Percentiles rank a stretch among this genome's conserved stretches.
These are phyloP conservation scores for Beroe ovata DNA, from an alignment of 37 sponge, comb jelly and placozoan species.

Conservation along the genomic window DNA sequence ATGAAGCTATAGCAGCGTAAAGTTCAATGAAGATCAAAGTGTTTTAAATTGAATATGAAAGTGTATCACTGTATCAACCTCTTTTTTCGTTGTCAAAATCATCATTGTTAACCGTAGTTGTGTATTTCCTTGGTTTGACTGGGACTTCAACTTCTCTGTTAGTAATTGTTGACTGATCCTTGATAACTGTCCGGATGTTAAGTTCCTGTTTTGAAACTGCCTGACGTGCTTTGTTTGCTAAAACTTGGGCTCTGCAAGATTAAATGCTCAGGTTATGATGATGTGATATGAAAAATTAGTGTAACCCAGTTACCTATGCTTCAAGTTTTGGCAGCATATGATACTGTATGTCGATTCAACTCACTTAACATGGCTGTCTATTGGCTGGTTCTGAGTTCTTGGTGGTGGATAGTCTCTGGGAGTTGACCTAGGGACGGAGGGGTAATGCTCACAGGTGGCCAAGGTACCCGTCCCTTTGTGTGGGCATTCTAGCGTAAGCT, in stretches of 20 bases:
- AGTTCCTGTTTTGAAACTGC: constrained; percentile 48
- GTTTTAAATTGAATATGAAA: too few species aligned
- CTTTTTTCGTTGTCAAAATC: too few species aligned
- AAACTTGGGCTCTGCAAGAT: constrained; percentile 19
- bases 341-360: too few species aligned
- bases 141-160: too few species aligned
- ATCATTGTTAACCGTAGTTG: too few species aligned
- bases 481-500: constrained; percentile 40
- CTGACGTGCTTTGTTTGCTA: constrained; percentile 44
- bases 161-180: not conserved
- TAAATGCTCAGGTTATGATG: too few species aligned
- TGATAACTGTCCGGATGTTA: not conserved
- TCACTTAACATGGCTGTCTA: not conserved
- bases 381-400: not conserved
- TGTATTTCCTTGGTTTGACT: too few species aligned
- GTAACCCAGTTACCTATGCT: too few species aligned
- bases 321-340: not conserved
- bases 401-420: constrained; percentile 63
- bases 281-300: too few species aligned
- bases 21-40: too few species aligned
- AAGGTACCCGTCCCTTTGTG: constrained; percentile 54
- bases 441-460: constrained; percentile 48
- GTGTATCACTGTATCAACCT: too few species aligned
- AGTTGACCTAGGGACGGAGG: constrained; percentile 20
- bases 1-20: too few species aligned